Evolutionary conservation across 2,797 vertebrate genomes (phyloP), one percentile per base, ranked within the genome.

Genomic region (Alca torda): DNA sequence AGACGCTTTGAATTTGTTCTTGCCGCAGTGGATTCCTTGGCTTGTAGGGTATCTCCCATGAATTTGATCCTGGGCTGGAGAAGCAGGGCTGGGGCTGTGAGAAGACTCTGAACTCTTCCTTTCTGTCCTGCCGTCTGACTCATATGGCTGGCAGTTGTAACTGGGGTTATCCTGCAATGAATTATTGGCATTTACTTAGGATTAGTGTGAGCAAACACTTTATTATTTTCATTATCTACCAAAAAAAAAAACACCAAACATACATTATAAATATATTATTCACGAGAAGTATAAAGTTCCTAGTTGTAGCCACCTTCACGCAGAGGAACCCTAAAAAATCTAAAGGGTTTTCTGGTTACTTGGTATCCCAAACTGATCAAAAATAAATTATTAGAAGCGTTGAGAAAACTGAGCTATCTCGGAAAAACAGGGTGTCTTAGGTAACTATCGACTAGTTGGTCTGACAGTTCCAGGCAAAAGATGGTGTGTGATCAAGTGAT

Each of bases 81-180:
- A 98, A 4, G 97, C 97, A 4, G 97, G 78, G 89, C 95, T 98
- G 69, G 98, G 98, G 85, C 98, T 98, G 95, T 97, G 97, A 3
- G 98, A 98, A 56, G 98, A 98, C 92, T 98, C 96, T 0, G 98
- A 98, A 69, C 95, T 97, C 35, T 73, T 93, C 45, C 97, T 96
- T 67, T 98, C 98, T 1, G 95, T 72, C 89, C 97, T 96, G 79
- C 91, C 13, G 13, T 98, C 97, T 2, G 97, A 94, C 65, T 98
- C 97, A 9, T 97, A 98, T 0, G 97, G 78, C 1, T 97, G 98
- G 85, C 98, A 97, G 78, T 95, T 96, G 94, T 98, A 98, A 35
- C 92, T 72, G 25, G 94, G 91, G 5, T 97, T 97, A 63, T 98
- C 98, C 98, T 98, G 95, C 26, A 50, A 43, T 4, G 64, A 56